A percentile compares a stretch with the other conserved stretches of the same genome.
phyloP scores from a whole-genome alignment of 2,888 invertebrate genomes.

The Trachelus stipa region DNA sequence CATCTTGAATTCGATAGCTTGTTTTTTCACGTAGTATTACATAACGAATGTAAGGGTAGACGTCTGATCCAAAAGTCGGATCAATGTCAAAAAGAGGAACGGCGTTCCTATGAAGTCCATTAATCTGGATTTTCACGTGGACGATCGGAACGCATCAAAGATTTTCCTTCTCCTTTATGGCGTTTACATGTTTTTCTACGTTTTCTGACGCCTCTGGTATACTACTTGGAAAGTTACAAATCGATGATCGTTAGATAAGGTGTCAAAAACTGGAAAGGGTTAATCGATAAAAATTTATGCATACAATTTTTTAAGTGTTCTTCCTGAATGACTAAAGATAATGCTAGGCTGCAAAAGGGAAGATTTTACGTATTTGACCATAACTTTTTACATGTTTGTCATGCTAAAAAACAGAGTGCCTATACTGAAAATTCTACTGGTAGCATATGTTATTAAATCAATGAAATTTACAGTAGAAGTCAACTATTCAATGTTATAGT shows the following conservation, averaged over 20 bases:
- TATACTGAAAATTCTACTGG: background rate
- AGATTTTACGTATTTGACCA: background rate
- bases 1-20: background rate
- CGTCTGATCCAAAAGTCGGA: background rate
- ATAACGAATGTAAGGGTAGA: background rate
- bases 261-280: background rate
- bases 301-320: background rate
- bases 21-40: background rate
- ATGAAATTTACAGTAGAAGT: background rate
- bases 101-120: background rate
- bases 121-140: conserved; percentile 2
- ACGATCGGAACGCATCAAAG: background rate
- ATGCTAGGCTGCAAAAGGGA: background rate
- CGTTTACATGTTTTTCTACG: background rate
- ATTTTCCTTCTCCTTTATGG: background rate
- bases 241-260: background rate
- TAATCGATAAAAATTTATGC: background rate
- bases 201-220: background rate
- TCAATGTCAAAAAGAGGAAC: background rate
- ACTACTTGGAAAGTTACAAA: background rate
- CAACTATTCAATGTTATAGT: background rate
- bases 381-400: background rate
- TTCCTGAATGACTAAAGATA: background rate
- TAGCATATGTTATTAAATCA: background rate
- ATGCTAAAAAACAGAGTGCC: background rate